phyloP scores from a whole-genome alignment of 2,797 vertebrate species.

The Galagoides demidoff region DNA sequence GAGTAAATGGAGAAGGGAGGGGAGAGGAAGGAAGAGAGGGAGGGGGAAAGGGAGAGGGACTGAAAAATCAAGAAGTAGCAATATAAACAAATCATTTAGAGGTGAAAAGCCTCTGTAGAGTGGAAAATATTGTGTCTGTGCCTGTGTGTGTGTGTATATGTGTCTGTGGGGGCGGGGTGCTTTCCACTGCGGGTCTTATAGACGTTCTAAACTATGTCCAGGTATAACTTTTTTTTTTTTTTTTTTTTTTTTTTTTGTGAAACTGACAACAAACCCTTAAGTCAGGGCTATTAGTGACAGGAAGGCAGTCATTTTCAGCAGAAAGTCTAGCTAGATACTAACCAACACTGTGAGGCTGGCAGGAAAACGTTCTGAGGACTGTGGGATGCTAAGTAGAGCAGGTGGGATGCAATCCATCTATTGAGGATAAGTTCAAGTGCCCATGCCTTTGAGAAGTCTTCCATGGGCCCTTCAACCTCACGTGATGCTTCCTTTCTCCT shows the following conservation, averaged over 20 bases:
- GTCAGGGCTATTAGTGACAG: background rate
- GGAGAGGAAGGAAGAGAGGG: background rate
- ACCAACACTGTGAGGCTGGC: background rate
- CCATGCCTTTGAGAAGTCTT: background rate
- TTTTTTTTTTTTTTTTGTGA: background rate
- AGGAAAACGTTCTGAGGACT: background rate
- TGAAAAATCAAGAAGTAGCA: constrained; percentile 4
- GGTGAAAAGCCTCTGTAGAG: background rate
- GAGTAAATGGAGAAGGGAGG: too few species aligned
- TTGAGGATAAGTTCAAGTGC: background rate
- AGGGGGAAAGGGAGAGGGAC: background rate
- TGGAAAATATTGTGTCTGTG: background rate
- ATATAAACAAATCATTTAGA: constrained; percentile 41
- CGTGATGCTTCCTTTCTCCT: background rate
- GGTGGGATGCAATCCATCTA: background rate
- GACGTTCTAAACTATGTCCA: background rate
- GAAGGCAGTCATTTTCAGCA: background rate
- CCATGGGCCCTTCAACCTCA: background rate
- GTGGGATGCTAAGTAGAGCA: background rate
- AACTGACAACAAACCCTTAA: background rate
- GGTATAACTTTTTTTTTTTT: background rate
- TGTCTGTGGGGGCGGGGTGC: background rate
- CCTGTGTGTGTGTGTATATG: too few species aligned
- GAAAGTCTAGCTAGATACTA: background rate
- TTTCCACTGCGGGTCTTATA: background rate